phyloP scores from a whole-genome alignment of 2,888 invertebrate species.

The Eristalinus aeneus region DNA sequence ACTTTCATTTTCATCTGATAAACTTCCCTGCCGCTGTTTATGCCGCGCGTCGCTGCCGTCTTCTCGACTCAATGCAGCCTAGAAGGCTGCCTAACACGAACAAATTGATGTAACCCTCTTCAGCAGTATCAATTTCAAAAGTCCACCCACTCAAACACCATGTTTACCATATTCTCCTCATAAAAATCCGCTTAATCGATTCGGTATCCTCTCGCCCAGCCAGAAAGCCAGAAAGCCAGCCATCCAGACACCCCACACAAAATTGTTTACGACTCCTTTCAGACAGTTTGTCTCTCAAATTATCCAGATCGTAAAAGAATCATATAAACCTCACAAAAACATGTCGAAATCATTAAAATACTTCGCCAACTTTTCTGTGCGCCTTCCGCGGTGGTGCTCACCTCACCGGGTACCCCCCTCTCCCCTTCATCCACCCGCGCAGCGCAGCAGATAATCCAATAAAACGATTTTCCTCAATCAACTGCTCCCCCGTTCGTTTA shows the following conservation, averaged over 20 bases:
- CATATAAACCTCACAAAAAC: not conserved
- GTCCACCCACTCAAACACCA: not conserved
- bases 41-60: not conserved
- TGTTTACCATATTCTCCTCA: not conserved
- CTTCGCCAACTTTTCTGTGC: not conserved
- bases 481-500: not conserved
- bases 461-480: not conserved
- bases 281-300: slow-evolving; percentile 6
- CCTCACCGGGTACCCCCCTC: not conserved
- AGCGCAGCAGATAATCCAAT: not conserved
- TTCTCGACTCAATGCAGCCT: not conserved
- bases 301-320: not conserved
- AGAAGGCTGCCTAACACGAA: not conserved
- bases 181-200: not conserved
- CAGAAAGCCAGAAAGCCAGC: too few species aligned
- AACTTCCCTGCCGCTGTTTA: not conserved
- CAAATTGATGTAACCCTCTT: not conserved
- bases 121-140: not conserved
- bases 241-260: not conserved
- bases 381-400: not conserved
- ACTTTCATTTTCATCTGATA: not conserved
- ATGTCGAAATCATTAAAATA: slow-evolving; percentile 8
- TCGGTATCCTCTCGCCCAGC: not conserved
- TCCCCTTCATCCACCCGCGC: not conserved
- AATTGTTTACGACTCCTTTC: slow-evolving; percentile 1